phyloP scores from a whole-genome alignment of 2,797 vertebrate species.

The Coilia nasus region DNA sequence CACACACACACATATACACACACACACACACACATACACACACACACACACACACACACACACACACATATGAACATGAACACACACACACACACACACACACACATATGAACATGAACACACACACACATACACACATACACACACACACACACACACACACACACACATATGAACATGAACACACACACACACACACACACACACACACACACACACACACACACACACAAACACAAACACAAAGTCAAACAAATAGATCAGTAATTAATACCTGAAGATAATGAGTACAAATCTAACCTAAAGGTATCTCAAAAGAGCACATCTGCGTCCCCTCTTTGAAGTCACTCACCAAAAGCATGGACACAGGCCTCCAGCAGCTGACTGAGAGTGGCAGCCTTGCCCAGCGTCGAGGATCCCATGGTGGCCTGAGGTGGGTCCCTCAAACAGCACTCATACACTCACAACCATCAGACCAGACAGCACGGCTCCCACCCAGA shows the following conservation, averaged over 20 bases:
- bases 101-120: not conserved
- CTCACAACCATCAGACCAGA: conserved; percentile 58
- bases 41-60: not conserved
- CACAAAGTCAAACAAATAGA: too few relatives aligned
- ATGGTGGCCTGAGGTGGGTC: conserved; percentile 70
- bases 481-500: not conserved
- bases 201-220: too few relatives aligned
- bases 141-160: too few relatives aligned
- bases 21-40: not conserved
- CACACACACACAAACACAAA: too few relatives aligned
- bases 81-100: not conserved
- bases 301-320: not conserved
- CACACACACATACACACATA: too few relatives aligned
- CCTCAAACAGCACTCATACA: conserved; percentile 70
- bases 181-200: too few relatives aligned
- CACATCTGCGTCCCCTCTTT: not conserved
- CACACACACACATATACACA: not conserved
- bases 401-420: conserved; percentile 88
- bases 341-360: conserved; percentile 81
- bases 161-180: too few relatives aligned
- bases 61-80: too few relatives aligned
- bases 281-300: not conserved
- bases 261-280: not conserved
- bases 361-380: conserved; percentile 87
- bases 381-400: conserved; percentile 87